Evolutionary conservation across 2,888 invertebrate genomes (phyloP).

Genomic region (Aelia acuminata): DNA sequence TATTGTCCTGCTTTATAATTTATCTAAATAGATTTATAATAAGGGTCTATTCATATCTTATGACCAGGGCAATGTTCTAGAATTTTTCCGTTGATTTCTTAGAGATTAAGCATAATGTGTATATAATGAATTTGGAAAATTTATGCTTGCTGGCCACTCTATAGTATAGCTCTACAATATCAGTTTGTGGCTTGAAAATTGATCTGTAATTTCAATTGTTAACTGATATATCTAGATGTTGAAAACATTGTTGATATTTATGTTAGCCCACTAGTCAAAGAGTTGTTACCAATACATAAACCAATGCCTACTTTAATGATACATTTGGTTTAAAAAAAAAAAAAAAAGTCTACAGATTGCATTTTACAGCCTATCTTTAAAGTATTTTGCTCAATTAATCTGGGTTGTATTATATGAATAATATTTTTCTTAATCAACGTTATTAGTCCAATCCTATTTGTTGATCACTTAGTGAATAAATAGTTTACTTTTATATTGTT

Average conservation of each 20-base stretch:
- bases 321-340: not conserved
- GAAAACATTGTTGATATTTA: not conserved
- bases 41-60: too few species aligned
- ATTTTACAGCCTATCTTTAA: not conserved
- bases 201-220: not conserved
- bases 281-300: not conserved
- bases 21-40: too few species aligned
- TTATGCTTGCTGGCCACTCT: not conserved
- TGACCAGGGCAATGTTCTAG: too few species aligned
- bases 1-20: too few species aligned
- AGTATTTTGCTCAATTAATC: constrained; percentile 11
- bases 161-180: not conserved
- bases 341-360: constrained; percentile 7
- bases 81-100: too few species aligned
- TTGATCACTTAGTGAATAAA: not conserved
- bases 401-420: not conserved
- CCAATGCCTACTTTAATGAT: not conserved
- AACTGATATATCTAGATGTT: not conserved
- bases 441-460: not conserved
- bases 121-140: too few species aligned
- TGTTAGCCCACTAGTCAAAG: not conserved
- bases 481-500: not conserved
- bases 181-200: not conserved
- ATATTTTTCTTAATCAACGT: not conserved
- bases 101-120: too few species aligned